Evolutionary conservation across 1,140 invertebrate genomes (phyloP).

Genomic region (Thalassaphorura encarpata): DNA sequence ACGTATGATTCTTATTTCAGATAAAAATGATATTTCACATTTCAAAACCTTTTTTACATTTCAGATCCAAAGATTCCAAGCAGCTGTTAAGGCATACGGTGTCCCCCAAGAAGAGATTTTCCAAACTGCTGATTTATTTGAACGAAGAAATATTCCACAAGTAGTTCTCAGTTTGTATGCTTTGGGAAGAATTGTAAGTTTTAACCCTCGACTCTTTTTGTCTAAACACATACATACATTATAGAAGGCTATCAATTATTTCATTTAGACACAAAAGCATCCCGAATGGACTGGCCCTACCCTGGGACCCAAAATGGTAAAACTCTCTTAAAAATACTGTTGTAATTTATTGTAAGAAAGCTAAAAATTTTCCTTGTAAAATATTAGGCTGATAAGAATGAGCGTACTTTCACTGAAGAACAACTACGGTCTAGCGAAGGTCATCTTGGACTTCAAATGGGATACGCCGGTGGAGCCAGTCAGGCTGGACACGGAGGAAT

Average conservation of each 20-base stretch:
- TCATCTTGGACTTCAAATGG: conserved; percentile 89
- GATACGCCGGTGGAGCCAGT: conserved; percentile 85
- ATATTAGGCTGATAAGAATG: conserved; percentile 86
- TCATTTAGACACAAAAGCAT: conserved; percentile 76
- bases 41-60: not conserved
- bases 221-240: not conserved
- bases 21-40: not conserved
- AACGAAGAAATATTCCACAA: conserved; percentile 90
- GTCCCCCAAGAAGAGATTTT: conserved; percentile 92
- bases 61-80: conserved; percentile 62
- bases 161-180: conserved; percentile 84
- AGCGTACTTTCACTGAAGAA: conserved; percentile 86
- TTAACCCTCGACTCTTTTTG: not conserved
- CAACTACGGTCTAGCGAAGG: conserved; percentile 83
- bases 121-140: conserved; percentile 96
- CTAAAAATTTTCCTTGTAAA: too few relatives aligned
- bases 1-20: conserved; percentile 77
- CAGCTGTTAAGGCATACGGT: conserved; percentile 83
- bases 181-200: conserved; percentile 76
- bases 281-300: conserved; percentile 81
- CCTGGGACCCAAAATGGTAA: conserved; percentile 90
- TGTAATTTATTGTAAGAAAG: too few relatives aligned
- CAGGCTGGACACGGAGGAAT: conserved; percentile 79
- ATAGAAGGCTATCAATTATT: not conserved
- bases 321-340: too few relatives aligned